phyloP scores from a whole-genome alignment of 2,888 invertebrate genomes.

The Thereva nobilitata region DNA sequence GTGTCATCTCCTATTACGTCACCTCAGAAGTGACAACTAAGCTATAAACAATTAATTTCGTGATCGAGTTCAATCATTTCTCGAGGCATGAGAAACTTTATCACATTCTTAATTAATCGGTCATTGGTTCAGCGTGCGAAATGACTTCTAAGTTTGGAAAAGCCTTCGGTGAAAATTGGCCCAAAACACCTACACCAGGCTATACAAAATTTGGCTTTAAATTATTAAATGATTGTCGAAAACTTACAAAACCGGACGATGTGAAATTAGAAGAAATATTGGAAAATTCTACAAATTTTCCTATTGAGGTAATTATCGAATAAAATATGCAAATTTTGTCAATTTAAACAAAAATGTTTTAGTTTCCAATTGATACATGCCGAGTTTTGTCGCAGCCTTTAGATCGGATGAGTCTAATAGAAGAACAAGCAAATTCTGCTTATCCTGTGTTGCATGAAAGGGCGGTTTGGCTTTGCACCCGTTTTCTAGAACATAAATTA shows the following conservation, averaged over 20 bases:
- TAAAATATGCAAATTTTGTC: not conserved
- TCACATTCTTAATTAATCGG: no score
- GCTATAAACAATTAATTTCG: no score
- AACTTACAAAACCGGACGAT: conserved; percentile 42
- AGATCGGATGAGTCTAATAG: conserved; percentile 47
- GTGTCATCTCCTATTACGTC: no score
- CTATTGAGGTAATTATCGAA: conserved; percentile 29
- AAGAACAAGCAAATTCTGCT: conserved; percentile 60
- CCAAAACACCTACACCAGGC: conserved; percentile 38
- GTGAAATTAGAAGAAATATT: conserved; percentile 22
- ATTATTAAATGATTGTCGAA: conserved; percentile 46
- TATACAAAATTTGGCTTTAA: conserved; percentile 46
- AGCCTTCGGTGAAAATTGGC: conserved; percentile 49
- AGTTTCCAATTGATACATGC: conserved; percentile 53
- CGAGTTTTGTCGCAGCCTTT: conserved; percentile 50
- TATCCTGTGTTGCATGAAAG: conserved; percentile 73
- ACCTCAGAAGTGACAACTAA: no score
- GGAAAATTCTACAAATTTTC: conserved; percentile 37
- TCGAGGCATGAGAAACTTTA: no score
- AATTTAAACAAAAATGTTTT: not conserved
- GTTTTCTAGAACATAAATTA: conserved; percentile 67
- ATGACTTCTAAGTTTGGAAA: conserved; percentile 48
- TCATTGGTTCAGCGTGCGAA: no score
- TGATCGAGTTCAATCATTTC: no score
- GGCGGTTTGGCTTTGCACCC: conserved; percentile 64